Evolutionary conservation across 2,888 invertebrate genomes (phyloP), one percentile per base, ranked within the genome.

Genomic region (Trisateles emortualis): DNA sequence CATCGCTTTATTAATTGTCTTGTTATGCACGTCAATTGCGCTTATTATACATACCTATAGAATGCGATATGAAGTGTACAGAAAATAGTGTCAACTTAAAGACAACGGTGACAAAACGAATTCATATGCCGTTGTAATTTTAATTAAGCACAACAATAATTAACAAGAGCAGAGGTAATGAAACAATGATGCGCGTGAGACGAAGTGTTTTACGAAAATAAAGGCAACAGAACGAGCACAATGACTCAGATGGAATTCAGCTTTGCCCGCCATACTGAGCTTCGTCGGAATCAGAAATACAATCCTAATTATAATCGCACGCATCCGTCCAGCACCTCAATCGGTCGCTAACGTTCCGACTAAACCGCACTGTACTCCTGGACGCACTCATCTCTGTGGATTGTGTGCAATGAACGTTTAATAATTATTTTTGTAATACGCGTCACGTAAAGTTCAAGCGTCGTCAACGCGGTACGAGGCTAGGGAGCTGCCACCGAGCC

Each of bases 251-350:
- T 86, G 92, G 92, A 92, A 92, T 92, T 86, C 87, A 89, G 86
- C 84, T 84, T 83, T 85, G 87, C 88, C 83, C 87, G 90, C 89
- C 88, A 88, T 87, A 86, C 88, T 80, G 83, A 83, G 90, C 87
- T 86, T 90, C 90, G 90, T 87, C 87, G 90, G 88, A 90, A 92
- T 92, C 92, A 92, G 92, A 92, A 92, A 92, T 92, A 92, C 92
- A 91, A 88, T 90, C 92, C 92, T 92, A 92, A 92, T 92, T 92
- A 92, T 92, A 92, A 92, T 92, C 91, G 84, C 84, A 89, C 88
- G 90, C 91, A 92, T 92, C 92, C 92, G 91, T 89, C 90, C 84
- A 86, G 83, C 86, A 86, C 87, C 89, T 88, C 88, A 86, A 90
- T 89, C 89, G 88, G 82, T 81, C 83, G 87, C 86, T 82, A 84